phyloP scores from a whole-genome alignment of 2,797 vertebrate genomes.

The Galagoides demidoff region DNA sequence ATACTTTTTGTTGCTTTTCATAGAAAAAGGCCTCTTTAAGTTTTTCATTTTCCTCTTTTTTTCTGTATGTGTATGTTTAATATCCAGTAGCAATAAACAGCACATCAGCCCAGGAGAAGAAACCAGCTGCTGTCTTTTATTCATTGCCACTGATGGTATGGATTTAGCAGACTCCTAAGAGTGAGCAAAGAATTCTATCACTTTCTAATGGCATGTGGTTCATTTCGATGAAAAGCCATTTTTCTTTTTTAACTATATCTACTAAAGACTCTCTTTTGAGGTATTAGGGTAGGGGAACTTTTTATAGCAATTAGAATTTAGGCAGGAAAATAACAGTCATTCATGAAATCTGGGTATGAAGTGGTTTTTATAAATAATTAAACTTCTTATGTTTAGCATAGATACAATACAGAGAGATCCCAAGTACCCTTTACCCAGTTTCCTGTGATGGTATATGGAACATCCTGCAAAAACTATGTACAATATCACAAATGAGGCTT shows the following conservation, averaged over 20 bases:
- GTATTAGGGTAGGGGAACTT: too few species aligned
- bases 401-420: neutral
- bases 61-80: neutral
- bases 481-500: neutral
- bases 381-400: neutral
- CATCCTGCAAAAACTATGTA: neutral
- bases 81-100: conserved; percentile 1
- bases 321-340: neutral
- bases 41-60: neutral
- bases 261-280: neutral
- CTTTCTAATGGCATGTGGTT: neutral
- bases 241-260: neutral
- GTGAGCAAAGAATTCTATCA: neutral
- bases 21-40: neutral
- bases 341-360: neutral
- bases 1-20: neutral
- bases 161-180: neutral
- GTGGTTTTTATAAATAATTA: neutral
- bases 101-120: neutral
- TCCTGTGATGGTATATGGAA: neutral
- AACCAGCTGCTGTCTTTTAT: neutral
- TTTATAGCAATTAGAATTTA: neutral
- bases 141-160: neutral
- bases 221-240: neutral
- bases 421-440: neutral